These are phyloP conservation scores for Lottia gigantea DNA, from an alignment of 2,888 invertebrate species.

Conservation along the genomic window DNA sequence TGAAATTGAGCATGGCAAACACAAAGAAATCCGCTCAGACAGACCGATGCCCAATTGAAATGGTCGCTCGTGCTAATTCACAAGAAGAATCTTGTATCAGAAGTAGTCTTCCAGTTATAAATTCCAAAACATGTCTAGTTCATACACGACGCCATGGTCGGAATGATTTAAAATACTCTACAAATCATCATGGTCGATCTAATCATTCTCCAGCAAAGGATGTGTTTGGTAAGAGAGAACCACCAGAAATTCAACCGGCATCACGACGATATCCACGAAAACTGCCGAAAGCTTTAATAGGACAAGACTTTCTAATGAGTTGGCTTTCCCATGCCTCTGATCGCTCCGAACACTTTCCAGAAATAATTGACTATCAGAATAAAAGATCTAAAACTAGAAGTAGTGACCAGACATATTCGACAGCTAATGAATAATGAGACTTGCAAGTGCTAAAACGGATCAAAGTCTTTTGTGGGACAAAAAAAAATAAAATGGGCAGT, in stretches of 20 bases:
- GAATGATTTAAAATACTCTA: conserved; percentile 27
- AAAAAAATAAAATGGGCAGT: too few species aligned
- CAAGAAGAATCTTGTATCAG: conserved; percentile 25
- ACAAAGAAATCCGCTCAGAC: too few species aligned
- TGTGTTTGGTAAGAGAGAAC: neutral
- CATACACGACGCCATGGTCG: conserved; percentile 37
- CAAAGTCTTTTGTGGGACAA: too few species aligned
- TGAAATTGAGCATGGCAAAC: too few species aligned
- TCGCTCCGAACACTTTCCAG: conserved; percentile 45
- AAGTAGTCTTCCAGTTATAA: conserved; percentile 42
- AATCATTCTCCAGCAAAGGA: neutral
- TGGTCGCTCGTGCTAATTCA: conserved; percentile 45
- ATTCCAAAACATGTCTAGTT: conserved; percentile 44
- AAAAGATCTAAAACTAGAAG: conserved; percentile 16
- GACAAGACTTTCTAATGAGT: conserved; percentile 47
- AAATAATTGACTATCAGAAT: conserved; percentile 28
- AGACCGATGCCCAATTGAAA: conserved; percentile 30
- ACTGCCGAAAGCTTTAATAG: conserved; percentile 37
- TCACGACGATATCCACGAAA: conserved; percentile 9
- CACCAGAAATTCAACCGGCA: neutral
- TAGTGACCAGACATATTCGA: conserved; percentile 18
- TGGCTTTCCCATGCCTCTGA: conserved; percentile 50
- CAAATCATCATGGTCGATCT: conserved; percentile 26
- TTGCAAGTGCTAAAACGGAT: too few species aligned
- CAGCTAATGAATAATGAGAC: neutral